Base-by-base conservation (phyloP, 2,888 invertebrate genomes). In the Torymus aiolomorphi region DNA sequence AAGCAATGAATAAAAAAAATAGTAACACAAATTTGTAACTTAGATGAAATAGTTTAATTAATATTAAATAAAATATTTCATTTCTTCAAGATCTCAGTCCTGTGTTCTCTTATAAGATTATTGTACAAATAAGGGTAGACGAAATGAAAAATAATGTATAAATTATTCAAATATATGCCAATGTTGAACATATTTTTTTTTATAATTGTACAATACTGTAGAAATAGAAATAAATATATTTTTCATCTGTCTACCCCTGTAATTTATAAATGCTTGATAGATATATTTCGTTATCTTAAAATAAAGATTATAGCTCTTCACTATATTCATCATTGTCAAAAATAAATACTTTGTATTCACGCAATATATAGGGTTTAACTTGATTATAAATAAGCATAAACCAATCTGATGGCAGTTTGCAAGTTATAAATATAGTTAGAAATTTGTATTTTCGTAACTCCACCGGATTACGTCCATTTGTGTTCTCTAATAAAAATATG, bases 401-500 rank as follows among this genome's bases (percentile, higher is more conserved):
- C 77, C 57, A 80, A 80, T 69, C 69, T 72, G 49, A 67, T 79
- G 72, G 80, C 56, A 80, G 56, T 70, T 78, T 74, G 54, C n/a
- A 65, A 80, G 63, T 82, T 63, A 61, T 75, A 61, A 63, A 72
- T 80, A 74, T 70, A 69, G 59, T 83, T 80, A 69, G 74, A 81
- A 76, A 81, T 82, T 79, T 79, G 71, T 56, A 71, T 31, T 67
- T 72, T 51, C 66, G 16, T 20, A 24, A 76, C 24, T 69, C 71
- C 56, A 76, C 73, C 61, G 75, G 63, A 73, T 76, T 59, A 67
- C 49, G 52, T 61, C 65, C 31, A 63, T 49, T 76, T n/a, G 13
- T 24, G 56, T 74, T 77, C 3, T 74, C 49, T 70, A 77, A 77
- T 81, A 82, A 82, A 82, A 78, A 80, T 84, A 88, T 89, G 89